These are phyloP conservation scores for Falco novaeseelandiae DNA, from an alignment of 2,797 vertebrate genomes.

Conservation along the genomic window DNA sequence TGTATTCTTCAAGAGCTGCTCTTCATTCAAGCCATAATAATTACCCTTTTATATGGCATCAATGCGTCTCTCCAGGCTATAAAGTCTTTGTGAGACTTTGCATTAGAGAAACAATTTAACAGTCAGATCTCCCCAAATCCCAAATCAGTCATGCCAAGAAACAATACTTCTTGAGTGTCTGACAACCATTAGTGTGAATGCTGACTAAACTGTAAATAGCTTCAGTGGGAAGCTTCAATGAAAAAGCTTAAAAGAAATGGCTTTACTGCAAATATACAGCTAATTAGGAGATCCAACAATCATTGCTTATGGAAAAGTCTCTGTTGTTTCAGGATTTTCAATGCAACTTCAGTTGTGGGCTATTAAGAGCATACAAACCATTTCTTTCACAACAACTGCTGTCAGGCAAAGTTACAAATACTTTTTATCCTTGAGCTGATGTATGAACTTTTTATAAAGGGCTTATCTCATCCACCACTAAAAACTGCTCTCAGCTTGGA, in stretches of 20 bases:
- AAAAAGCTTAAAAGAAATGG: slow-evolving; percentile 17
- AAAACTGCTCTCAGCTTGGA: not conserved
- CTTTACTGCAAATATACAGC: not conserved
- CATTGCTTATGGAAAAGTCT: not conserved
- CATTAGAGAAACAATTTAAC: slow-evolving; percentile 16
- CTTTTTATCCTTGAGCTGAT: not conserved
- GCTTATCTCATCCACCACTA: not conserved
- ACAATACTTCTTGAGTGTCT: not conserved
- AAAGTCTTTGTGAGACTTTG: slow-evolving; percentile 11
- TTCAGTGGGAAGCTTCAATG: slow-evolving; percentile 16
- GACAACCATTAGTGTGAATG: not conserved
- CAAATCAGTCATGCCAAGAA: slow-evolving; percentile 30
- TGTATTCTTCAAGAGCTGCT: not conserved
- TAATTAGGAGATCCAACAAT: slow-evolving; percentile 3
- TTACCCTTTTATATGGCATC: not conserved
- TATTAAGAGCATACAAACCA: not conserved
- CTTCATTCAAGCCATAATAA: slow-evolving; percentile 15
- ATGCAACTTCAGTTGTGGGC: not conserved
- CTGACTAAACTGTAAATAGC: slow-evolving; percentile 26
- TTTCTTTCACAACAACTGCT: not conserved
- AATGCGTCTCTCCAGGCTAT: slow-evolving; percentile 3
- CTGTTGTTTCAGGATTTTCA: not conserved
- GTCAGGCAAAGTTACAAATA: not conserved
- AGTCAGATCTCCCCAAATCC: not conserved
- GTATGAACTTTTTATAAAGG: not conserved